phyloP scores from a whole-genome alignment of 2,888 invertebrate genomes.

The Byasa hedistus region DNA sequence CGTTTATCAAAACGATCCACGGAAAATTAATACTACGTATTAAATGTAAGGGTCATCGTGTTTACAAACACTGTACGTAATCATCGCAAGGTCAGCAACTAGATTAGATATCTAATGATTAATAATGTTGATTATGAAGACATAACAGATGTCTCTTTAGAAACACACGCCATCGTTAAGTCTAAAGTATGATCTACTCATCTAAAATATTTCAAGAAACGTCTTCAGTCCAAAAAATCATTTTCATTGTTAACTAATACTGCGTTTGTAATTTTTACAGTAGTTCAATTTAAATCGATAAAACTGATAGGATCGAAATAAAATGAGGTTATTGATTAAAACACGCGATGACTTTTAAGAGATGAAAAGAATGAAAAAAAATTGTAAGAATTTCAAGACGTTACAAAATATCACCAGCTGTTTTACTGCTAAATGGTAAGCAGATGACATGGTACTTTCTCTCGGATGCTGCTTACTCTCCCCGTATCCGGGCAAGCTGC shows the following conservation, averaged over 20 bases:
- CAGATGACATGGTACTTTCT: slow-evolving; percentile 70
- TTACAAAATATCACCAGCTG: slow-evolving; percentile 53
- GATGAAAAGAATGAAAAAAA: slow-evolving; percentile 35
- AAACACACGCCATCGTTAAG: too few relatives aligned
- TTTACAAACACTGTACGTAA: slow-evolving; percentile 20
- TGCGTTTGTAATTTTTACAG: too few relatives aligned
- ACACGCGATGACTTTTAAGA: slow-evolving; percentile 29
- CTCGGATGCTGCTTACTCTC: slow-evolving; percentile 51
- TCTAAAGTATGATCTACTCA: too few relatives aligned
- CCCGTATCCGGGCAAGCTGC: slow-evolving; percentile 59
- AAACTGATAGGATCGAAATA: too few relatives aligned
- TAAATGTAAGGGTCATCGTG: slow-evolving; percentile 4
- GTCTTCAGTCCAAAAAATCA: too few relatives aligned
- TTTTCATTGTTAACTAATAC: too few relatives aligned
- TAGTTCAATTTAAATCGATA: too few relatives aligned
- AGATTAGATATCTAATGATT: slow-evolving; percentile 30
- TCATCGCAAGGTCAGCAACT: slow-evolving; percentile 15
- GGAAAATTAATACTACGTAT: not conserved
- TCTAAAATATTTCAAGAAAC: too few relatives aligned
- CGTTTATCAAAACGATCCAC: slow-evolving; percentile 49
- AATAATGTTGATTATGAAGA: too few relatives aligned
- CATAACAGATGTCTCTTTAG: too few relatives aligned
- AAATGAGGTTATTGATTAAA: slow-evolving; percentile 33
- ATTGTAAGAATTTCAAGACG: slow-evolving; percentile 50
- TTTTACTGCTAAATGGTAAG: slow-evolving; percentile 39